Evolutionary conservation across 2,888 invertebrate genomes (phyloP).

Genomic region (Drosophila neutralis): DNA sequence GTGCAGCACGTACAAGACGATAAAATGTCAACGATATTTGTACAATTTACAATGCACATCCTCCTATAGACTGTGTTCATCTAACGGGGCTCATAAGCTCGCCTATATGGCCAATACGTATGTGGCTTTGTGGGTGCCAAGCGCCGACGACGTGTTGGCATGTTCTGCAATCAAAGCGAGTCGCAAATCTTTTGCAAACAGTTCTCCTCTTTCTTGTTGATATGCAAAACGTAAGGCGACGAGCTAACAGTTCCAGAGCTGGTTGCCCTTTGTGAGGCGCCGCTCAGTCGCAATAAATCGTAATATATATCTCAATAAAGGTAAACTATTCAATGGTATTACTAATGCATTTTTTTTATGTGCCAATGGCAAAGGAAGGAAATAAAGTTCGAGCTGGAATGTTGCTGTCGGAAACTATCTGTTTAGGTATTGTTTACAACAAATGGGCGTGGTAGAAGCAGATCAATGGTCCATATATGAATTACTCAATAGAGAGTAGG

Average conservation of each 20-base stretch:
- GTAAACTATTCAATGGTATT: background rate
- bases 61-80: constrained; percentile 50
- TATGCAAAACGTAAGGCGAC: constrained; percentile 33
- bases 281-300: constrained; percentile 34
- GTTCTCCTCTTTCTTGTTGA: constrained; percentile 24
- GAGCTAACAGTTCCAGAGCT: constrained; percentile 31
- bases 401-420: background rate
- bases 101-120: constrained; percentile 28
- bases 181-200: constrained; percentile 26
- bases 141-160: constrained; percentile 37
- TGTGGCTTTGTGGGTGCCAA: constrained; percentile 40
- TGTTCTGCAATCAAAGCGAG: constrained; percentile 27
- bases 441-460: background rate
- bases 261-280: constrained; percentile 39
- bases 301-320: constrained; percentile 15
- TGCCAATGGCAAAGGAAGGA: background rate
- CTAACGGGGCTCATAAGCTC: constrained; percentile 65
- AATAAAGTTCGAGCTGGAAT: background rate
- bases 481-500: background rate
- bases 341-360: background rate
- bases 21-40: constrained; percentile 61
- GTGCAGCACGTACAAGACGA: constrained; percentile 55
- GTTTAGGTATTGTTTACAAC: background rate
- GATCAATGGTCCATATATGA: background rate
- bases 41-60: constrained; percentile 15